Evolutionary conservation across 23 tunicate species (phyloP), one percentile per base, ranked within the genome.

Genomic region (Halocynthia aurantium): DNA sequence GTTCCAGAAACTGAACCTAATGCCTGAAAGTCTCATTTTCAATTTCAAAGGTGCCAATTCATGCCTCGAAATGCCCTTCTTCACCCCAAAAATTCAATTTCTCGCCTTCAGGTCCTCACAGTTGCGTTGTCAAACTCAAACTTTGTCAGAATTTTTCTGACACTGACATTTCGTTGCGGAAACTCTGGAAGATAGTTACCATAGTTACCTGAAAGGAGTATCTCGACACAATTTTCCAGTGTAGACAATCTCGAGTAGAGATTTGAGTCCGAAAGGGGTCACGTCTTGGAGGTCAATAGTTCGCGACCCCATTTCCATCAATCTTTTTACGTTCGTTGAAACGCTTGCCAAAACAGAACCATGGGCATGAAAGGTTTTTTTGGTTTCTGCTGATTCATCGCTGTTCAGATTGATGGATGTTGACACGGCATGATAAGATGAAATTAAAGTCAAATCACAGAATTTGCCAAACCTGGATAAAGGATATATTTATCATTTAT

Each of bases 251-350:
- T 74, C 63, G 56, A 74, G 78, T 6, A 54, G 31, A 10, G 62
- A 13, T 53, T 74, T n/a, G 10, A 74, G 31, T 10, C 78, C 78
- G 57, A 74, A 74, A 0, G 78, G 44, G 50, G 78, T 54, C 17
- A 74, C 78, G 31, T 74, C 78, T 18, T 74, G 55, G 50, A 74
- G 62, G 55, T 74, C 78, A 21, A 74, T 74, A 11, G 78, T 74
- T 10, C 78, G 13, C 21, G 78, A 74, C 10, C 78, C 78, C 78
- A 74, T 74, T 18, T 74, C 78, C 64, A 74, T 53, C 21, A 54
- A 54, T 5, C 20, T 54, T 54, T 54, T 74, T 62, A 74, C 56
- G 18, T 74, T 74, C 21, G 56, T 64, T 10, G 78, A 74, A 13
- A 74, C 22, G 8, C 60, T 64, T 6, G 78, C 78, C 20, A 74